These are phyloP conservation scores for Crocidura indochinensis DNA, from an alignment of 2,797 vertebrate species.

Conservation along the genomic window DNA sequence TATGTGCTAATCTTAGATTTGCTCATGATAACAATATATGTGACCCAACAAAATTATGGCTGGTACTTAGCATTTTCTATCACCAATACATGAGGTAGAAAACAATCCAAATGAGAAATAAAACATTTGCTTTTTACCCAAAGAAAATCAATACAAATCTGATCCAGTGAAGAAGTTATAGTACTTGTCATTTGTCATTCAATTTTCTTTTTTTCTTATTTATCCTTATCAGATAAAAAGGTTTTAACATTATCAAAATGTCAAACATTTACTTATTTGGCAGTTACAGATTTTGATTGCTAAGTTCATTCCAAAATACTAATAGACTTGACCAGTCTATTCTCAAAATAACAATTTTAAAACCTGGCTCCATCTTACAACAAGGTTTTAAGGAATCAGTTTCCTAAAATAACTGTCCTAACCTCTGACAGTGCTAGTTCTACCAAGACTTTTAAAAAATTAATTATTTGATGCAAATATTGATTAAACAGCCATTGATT, in stretches of 20 bases:
- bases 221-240: neutral
- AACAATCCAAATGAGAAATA: neutral
- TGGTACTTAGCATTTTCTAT: too few species aligned
- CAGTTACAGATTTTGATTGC: neutral
- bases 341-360: neutral
- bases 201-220: neutral
- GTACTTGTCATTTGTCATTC: neutral
- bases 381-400: neutral
- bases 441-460: neutral
- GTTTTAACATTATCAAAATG: neutral
- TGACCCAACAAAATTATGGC: neutral
- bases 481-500: neutral
- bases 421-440: neutral
- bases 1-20: neutral
- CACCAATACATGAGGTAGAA: neutral
- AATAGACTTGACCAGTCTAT: neutral
- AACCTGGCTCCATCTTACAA: neutral
- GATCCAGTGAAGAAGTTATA: neutral
- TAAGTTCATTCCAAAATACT: neutral
- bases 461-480: neutral
- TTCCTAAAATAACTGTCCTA: neutral
- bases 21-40: neutral
- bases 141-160: slow-evolving; percentile 36
- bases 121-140: slow-evolving; percentile 28
- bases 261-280: neutral